Evolutionary conservation across 2,113 vertebrate species (phyloP).

Genomic region (Tragelaphus imberbis): DNA sequence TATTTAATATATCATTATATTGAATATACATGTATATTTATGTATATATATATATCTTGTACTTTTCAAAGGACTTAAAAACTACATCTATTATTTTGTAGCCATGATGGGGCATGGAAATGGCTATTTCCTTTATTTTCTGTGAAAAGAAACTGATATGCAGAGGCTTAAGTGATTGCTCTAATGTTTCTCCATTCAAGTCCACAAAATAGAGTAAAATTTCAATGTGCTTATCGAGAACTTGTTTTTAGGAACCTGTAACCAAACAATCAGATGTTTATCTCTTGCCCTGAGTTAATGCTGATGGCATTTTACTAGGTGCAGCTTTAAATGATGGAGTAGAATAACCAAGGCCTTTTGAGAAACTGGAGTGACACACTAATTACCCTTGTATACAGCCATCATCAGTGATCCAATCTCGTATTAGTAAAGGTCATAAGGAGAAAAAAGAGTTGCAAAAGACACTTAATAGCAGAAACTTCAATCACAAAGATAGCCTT

Average conservation of each 20-base stretch:
- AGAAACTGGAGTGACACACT: not conserved
- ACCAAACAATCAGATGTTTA: not conserved
- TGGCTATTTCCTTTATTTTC: not conserved
- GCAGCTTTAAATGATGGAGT: not conserved
- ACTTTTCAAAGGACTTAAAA: not conserved
- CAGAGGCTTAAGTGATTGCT: not conserved
- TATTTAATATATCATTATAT: not conserved
- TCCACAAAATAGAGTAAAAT: not conserved
- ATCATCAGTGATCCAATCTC: not conserved
- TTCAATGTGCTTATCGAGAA: not conserved
- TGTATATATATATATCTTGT: not conserved
- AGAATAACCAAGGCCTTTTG: not conserved
- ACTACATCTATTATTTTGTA: not conserved
- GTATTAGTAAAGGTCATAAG: not conserved
- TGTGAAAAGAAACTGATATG: not conserved
- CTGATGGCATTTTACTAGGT: not conserved
- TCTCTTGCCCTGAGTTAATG: not conserved
- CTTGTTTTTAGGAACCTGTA: not conserved
- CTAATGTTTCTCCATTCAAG: not conserved
- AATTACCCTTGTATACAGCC: not conserved
- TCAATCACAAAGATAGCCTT: not conserved
- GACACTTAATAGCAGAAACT: not conserved
- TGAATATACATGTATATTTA: not conserved
- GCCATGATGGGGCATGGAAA: not conserved
- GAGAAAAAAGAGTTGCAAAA: not conserved